phyloP scores from a whole-genome alignment of 2,113 vertebrate genomes.

The Aythya baeri region DNA sequence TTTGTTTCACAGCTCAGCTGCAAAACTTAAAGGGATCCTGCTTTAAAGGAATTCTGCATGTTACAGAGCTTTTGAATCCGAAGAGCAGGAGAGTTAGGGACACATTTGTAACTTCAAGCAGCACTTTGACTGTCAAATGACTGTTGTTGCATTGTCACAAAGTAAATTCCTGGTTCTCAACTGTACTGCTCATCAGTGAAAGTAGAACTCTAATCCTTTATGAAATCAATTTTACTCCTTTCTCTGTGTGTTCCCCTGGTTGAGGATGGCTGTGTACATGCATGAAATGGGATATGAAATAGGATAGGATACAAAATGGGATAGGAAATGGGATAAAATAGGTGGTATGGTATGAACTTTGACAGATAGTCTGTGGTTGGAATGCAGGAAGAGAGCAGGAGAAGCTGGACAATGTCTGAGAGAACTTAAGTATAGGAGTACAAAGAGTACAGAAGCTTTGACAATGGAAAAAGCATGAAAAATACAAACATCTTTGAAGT shows the following conservation, averaged over 20 bases:
- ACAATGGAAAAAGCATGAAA: neutral
- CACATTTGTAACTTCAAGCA: neutral
- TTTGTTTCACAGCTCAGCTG: neutral
- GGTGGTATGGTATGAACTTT: neutral
- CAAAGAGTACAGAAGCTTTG: neutral
- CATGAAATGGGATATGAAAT: neutral
- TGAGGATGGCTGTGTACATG: neutral
- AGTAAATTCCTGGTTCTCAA: neutral
- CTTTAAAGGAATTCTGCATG: neutral
- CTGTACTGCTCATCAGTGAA: neutral
- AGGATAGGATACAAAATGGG: neutral
- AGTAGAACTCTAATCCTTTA: neutral
- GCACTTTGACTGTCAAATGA: neutral
- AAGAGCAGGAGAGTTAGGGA: neutral
- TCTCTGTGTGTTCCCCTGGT: neutral
- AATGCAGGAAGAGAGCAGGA: neutral
- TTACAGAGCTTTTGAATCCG: neutral
- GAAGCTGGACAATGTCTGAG: neutral
- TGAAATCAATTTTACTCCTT: neutral
- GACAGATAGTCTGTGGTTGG: neutral
- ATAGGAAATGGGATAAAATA: neutral
- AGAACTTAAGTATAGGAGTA: neutral
- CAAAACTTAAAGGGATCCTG: neutral
- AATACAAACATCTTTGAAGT: neutral
- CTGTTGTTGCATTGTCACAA: neutral